Evolutionary conservation across 1,140 invertebrate species (phyloP).

Genomic region (Achroia grisella): DNA sequence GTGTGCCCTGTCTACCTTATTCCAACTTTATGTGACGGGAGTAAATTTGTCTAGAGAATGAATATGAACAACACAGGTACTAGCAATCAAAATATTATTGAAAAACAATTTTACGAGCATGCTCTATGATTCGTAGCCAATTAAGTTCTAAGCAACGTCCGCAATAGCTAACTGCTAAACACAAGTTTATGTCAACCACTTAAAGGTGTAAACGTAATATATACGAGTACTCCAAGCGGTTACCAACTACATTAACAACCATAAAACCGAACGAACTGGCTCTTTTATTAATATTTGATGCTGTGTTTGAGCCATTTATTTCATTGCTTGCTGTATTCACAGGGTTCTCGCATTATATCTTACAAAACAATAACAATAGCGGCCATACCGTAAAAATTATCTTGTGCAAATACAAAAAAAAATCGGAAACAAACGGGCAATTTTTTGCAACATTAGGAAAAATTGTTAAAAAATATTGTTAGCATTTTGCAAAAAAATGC

Average conservation of each 20-base stretch:
- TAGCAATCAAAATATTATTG: constrained; percentile 17
- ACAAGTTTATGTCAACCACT: not conserved
- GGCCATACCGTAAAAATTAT: constrained; percentile 12
- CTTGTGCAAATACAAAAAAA: constrained; percentile 40
- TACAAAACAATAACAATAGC: constrained; percentile 2
- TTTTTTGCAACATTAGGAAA: constrained; percentile 43
- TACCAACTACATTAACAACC: constrained; percentile 1
- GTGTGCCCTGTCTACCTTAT: no score
- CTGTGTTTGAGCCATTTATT: not conserved
- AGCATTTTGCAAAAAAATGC: constrained; percentile 32
- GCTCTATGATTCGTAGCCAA: no score
- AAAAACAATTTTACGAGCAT: not conserved
- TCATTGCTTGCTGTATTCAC: not conserved
- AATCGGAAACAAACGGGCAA: constrained; percentile 29
- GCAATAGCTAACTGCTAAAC: no score
- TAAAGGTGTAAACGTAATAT: not conserved
- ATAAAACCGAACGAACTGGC: not conserved
- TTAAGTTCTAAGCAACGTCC: no score
- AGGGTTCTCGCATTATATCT: not conserved
- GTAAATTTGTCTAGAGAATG: no score
- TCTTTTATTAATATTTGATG: not conserved
- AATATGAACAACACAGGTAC: no score
- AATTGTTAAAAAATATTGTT: constrained; percentile 33
- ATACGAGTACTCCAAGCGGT: not conserved
- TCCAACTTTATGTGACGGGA: no score